Evolutionary conservation across 2,113 vertebrate species (phyloP), one percentile per base, ranked within the genome.

Genomic region (Chinchilla lanigera): DNA sequence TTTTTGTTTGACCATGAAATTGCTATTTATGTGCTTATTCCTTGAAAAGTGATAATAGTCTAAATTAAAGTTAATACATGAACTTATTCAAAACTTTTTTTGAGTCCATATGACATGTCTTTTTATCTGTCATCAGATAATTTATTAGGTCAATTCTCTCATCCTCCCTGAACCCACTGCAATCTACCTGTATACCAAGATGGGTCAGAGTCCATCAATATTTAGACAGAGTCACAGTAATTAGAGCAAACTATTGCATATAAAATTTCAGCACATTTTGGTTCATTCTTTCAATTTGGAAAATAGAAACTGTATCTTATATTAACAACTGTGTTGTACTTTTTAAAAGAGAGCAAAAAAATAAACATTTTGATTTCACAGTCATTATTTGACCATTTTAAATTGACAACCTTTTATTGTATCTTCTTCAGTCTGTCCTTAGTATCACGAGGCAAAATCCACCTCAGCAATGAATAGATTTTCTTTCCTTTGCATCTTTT

Each of bases 391-490:
- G 54, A 56, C 63, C 6, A 7, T 95, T 89, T 97, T 78, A 86
- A 63, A 89, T 89, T 22, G 54, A 52, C 86, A 58, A 50, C 67
- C 24, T 78, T 95, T 90, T 85, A 89, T 73, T 92, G 77, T 90
- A 44, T 96, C 61, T 90, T 88, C 95, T 75, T 78, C 73, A 81
- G 63, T 47, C 90, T 96, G 87, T 95, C 87, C n/a, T 83, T 97
- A 94, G 78, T 35, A 94, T 44, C 80, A 88, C 89, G 89, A 98
- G 95, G 88, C 73, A 92, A 97, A 96, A 95, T 94, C 94, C 92
- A 92, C 90, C 96, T 93, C 96, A 84, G 69, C 95, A 88, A 98
- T 96, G 94, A 97, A 84, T 67, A 61, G 82, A 96, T 93, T 92
- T 94, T 92, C 92, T 97, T 97, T 83, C 93, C 89, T 30, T 87